Conservation (phyloP, 2,113 vertebrate species). For the Puntigrus tetrazona region DNA sequence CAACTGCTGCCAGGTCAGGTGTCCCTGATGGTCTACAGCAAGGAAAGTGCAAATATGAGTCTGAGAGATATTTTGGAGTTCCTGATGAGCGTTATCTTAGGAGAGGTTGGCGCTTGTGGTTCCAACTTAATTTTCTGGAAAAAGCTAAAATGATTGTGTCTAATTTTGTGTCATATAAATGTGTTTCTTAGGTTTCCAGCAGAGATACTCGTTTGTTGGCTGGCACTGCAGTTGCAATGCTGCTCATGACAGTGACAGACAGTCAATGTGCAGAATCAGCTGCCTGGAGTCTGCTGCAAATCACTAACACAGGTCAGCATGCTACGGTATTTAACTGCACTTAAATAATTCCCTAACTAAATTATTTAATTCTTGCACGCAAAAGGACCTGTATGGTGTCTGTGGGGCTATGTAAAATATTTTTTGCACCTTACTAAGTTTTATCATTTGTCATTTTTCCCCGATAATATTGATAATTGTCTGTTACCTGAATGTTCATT, state of each 20-base stretch:
- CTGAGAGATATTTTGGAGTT: conserved; percentile 76
- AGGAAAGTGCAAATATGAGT: background rate
- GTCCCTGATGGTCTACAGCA: conserved; percentile 73
- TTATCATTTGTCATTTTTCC: too few species aligned
- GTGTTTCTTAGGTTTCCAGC: conserved; percentile 70
- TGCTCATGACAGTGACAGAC: conserved; percentile 77
- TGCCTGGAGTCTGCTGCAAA: conserved; percentile 72
- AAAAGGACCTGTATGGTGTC: too few species aligned
- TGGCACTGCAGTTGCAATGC: conserved; percentile 82
- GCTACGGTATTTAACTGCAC: background rate
- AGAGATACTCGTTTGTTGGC: conserved; percentile 82
- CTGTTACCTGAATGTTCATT: too few species aligned
- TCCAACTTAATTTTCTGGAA: background rate
- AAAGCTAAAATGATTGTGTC: background rate
- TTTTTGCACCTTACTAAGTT: too few species aligned
- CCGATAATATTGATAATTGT: too few species aligned
- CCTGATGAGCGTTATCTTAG: conserved; percentile 75
- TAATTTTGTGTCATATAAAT: conserved; percentile 22
- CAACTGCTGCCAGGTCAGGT: conserved; percentile 75
- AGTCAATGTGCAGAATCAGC: conserved; percentile 66
- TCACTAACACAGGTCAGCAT: conserved; percentile 62
- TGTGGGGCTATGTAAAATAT: too few species aligned
- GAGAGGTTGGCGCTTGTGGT: conserved; percentile 73
- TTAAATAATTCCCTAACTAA: too few species aligned
- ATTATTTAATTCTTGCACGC: too few species aligned